A percentile compares a stretch with the other conserved stretches of the same genome.
Conservation (phyloP, 1,140 invertebrate species). For the Drosophila nigrodunni region DNA sequence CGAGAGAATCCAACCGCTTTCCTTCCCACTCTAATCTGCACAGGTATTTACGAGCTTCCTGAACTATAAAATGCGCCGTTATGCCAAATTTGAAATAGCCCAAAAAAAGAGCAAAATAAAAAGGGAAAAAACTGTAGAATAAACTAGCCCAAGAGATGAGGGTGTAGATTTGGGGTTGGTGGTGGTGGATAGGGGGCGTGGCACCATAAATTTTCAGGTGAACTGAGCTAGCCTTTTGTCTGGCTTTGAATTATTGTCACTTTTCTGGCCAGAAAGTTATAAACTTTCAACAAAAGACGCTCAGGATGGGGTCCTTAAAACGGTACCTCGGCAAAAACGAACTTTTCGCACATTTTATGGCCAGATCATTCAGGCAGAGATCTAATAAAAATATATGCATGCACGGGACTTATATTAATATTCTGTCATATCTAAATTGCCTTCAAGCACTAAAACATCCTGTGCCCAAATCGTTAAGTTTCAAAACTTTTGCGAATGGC, state of each 20-base stretch:
- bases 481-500: no score
- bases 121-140: constrained; percentile 26
- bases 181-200: neutral
- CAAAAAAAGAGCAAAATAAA: constrained; percentile 38
- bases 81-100: constrained; percentile 37
- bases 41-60: constrained; percentile 72
- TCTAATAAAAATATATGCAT: constrained; percentile 5
- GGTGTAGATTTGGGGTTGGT: constrained; percentile 7
- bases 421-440: constrained; percentile 9
- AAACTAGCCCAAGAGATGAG: constrained; percentile 37
- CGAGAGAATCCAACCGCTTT: neutral
- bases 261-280: constrained; percentile 43
- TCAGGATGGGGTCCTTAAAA: constrained; percentile 20
- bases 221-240: constrained; percentile 52
- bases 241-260: constrained; percentile 63
- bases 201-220: constrained; percentile 57
- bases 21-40: constrained; percentile 4
- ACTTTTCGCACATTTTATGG: constrained; percentile 1
- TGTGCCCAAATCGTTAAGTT: no score
- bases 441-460: neutral
- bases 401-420: neutral
- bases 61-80: constrained; percentile 59
- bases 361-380: constrained; percentile 3
- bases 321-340: constrained; percentile 19
- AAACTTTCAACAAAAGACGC: constrained; percentile 54